phyloP scores from a whole-genome alignment of 1,140 invertebrate species.

The Ectropis grisescens region DNA sequence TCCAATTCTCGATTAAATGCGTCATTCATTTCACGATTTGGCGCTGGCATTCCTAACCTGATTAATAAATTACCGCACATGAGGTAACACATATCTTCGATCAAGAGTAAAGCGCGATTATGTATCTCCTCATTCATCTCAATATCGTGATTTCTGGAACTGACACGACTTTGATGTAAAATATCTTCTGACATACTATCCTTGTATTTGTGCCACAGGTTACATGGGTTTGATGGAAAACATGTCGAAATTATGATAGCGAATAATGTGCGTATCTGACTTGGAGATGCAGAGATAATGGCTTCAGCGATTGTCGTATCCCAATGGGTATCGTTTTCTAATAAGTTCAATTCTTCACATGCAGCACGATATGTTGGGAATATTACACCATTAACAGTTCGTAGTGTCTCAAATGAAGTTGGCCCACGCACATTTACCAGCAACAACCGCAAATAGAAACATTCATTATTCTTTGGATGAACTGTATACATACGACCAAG shows the following conservation, averaged over 20 bases:
- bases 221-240: too few species aligned
- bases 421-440: too few species aligned
- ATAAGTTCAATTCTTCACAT: slow-evolving; percentile 23
- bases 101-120: slow-evolving; percentile 15
- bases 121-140: slow-evolving; percentile 6
- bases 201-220: too few species aligned
- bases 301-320: slow-evolving; percentile 34
- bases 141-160: slow-evolving; percentile 4
- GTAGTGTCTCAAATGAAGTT: too few species aligned
- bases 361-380: slow-evolving; percentile 45
- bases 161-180: slow-evolving; percentile 21
- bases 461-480: too few species aligned
- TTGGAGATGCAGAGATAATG: slow-evolving; percentile 18
- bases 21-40: slow-evolving; percentile 21
- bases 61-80: slow-evolving; percentile 16
- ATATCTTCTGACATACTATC: slow-evolving; percentile 45
- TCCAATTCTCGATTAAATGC: slow-evolving; percentile 35
- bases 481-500: too few species aligned
- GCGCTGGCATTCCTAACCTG: slow-evolving; percentile 39
- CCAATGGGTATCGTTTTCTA: slow-evolving; percentile 36
- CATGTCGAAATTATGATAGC: slow-evolving; percentile 25
- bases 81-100: slow-evolving; percentile 22
- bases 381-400: too few species aligned
- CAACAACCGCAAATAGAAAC: too few species aligned
- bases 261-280: slow-evolving; percentile 35